Evolutionary conservation across 2,797 vertebrate species (phyloP).

Genomic region (Tangara arthus): DNA sequence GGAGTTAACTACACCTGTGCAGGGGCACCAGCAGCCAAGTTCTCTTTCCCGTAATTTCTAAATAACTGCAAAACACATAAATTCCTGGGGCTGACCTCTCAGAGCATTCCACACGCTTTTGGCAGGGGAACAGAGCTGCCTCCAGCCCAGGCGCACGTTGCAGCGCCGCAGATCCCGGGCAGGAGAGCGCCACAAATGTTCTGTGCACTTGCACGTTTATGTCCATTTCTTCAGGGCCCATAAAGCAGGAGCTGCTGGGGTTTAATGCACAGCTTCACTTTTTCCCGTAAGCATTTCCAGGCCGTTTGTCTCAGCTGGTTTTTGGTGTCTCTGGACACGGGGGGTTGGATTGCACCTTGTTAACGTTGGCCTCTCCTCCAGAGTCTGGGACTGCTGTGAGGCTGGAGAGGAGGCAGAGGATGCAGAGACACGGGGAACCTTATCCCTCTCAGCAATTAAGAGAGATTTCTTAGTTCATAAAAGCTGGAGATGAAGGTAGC

Average conservation of each 20-base stretch:
- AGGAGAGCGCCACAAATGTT: background rate
- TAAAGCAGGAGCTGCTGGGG: background rate
- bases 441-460: background rate
- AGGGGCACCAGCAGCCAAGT: constrained; percentile 6
- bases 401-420: background rate
- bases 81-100: constrained; percentile 48
- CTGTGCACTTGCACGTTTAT: background rate
- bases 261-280: background rate
- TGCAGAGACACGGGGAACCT: background rate
- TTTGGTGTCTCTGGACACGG: background rate
- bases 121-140: background rate
- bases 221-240: constrained; percentile 1
- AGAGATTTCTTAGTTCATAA: background rate
- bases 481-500: background rate
- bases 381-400: background rate
- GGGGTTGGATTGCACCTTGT: background rate
- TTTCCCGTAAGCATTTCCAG: constrained; percentile 11
- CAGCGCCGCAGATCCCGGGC: background rate
- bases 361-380: background rate
- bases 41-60: constrained; percentile 63
- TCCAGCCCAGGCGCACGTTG: constrained; percentile 1
- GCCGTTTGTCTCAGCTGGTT: background rate
- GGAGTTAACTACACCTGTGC: constrained; percentile 50
- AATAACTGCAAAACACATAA: constrained; percentile 53
- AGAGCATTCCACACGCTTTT: constrained; percentile 46